Percentiles rank a stretch among this genome's conserved stretches.
Conservation (phyloP, 2,113 vertebrate species). For the Misgurnus mizolepis region DNA sequence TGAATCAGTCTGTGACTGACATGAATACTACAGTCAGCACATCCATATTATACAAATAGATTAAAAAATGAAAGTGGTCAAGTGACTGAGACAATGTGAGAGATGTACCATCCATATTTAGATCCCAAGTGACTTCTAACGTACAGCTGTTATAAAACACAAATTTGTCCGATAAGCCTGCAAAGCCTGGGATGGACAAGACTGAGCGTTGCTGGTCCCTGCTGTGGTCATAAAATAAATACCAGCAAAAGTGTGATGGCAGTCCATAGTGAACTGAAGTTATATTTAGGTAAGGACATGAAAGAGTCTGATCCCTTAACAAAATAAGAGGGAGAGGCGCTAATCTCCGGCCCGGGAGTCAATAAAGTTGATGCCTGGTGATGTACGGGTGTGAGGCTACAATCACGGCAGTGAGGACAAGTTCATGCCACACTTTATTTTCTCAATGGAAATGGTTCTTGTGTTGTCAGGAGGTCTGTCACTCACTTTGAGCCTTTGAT, state of each 20-base stretch:
- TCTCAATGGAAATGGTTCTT: slow-evolving; percentile 40
- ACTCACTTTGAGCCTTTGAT: slow-evolving; percentile 38
- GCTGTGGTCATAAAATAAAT: slow-evolving; percentile 79
- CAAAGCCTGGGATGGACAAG: slow-evolving; percentile 79
- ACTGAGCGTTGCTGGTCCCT: slow-evolving; percentile 78
- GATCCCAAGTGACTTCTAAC: slow-evolving; percentile 79
- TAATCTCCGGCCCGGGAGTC: slow-evolving; percentile 76
- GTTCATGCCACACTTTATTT: slow-evolving; percentile 63
- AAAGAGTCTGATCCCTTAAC: slow-evolving; percentile 77
- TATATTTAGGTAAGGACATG: slow-evolving; percentile 77
- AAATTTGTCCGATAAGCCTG: slow-evolving; percentile 81
- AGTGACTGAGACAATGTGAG: slow-evolving; percentile 40
- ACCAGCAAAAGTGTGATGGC: slow-evolving; percentile 67
- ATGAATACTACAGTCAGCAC: too few species aligned
- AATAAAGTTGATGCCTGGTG: slow-evolving; percentile 72
- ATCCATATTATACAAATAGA: background rate
- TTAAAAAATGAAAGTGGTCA: slow-evolving; percentile 76
- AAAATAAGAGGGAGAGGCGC: slow-evolving; percentile 76
- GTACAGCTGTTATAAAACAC: slow-evolving; percentile 86
- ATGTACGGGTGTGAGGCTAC: slow-evolving; percentile 56
- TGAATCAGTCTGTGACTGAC: too few species aligned
- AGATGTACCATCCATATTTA: slow-evolving; percentile 80
- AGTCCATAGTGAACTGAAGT: slow-evolving; percentile 64
- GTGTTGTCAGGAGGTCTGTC: slow-evolving; percentile 26
- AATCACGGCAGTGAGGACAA: slow-evolving; percentile 55